Conservation (phyloP, 2,113 vertebrate genomes). For the Chaenogobius annularis region DNA sequence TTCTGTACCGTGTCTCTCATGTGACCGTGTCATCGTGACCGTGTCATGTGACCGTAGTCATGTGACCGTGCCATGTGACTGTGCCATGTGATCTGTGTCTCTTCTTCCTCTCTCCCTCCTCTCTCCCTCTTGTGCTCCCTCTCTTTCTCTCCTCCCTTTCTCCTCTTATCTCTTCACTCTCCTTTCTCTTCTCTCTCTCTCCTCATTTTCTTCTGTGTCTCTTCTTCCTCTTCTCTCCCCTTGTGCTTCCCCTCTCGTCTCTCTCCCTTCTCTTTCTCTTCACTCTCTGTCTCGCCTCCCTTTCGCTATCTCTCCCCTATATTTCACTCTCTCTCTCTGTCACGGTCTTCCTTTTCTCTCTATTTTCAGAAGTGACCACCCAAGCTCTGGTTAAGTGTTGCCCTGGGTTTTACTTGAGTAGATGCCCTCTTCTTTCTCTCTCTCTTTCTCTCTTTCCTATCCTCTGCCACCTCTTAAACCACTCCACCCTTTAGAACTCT, state of each 20-base stretch:
- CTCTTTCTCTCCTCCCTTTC: background rate
- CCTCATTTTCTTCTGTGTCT: background rate
- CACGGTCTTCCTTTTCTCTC: background rate
- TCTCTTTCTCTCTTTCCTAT: background rate
- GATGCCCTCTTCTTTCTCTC: constrained; percentile 25
- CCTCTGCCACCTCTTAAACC: constrained; percentile 35
- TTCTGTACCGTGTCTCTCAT: no score
- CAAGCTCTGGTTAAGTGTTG: constrained; percentile 55
- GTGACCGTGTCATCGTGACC: no score
- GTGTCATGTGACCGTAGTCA: no score
- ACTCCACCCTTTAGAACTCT: constrained; percentile 9
- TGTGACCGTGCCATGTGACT: no score
- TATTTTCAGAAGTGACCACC: constrained; percentile 67
- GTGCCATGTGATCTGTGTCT: no score
- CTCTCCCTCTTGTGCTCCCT: background rate
- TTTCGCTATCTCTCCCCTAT: background rate
- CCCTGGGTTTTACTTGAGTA: constrained; percentile 62
- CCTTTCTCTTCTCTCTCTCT: background rate
- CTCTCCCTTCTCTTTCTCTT: background rate
- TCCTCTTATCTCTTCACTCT: background rate
- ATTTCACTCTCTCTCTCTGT: background rate
- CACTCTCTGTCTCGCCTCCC: background rate
- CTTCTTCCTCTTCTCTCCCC: background rate
- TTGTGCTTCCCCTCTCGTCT: background rate
- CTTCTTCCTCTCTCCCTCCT: background rate